These are phyloP conservation scores for Megaustenia siamemsis DNA, from an alignment of 2,888 invertebrate species.

Conservation along the genomic window DNA sequence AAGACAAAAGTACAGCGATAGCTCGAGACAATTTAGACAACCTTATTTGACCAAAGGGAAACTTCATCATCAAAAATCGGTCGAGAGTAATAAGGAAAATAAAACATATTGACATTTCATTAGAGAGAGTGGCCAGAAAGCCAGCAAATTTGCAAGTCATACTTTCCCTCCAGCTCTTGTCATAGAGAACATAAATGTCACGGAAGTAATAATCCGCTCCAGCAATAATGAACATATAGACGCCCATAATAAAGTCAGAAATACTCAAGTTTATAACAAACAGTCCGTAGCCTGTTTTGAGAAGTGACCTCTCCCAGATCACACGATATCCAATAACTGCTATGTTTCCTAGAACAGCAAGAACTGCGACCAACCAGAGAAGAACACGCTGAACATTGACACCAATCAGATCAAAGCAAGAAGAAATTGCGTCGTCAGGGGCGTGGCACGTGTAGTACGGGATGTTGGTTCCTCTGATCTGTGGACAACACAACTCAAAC, in stretches of 20 bases:
- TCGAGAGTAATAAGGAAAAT: too few species aligned
- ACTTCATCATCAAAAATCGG: too few species aligned
- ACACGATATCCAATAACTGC: slow-evolving; percentile 57
- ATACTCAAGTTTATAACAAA: slow-evolving; percentile 35
- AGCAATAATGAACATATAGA: slow-evolving; percentile 64
- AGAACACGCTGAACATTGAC: slow-evolving; percentile 54
- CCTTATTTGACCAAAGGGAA: too few species aligned
- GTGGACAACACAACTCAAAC: slow-evolving; percentile 44
- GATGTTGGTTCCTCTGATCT: not conserved
- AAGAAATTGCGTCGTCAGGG: slow-evolving; percentile 61
- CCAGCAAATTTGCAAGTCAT: slow-evolving; percentile 61
- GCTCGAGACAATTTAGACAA: too few species aligned
- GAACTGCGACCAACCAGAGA: slow-evolving; percentile 61
- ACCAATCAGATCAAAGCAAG: slow-evolving; percentile 64
- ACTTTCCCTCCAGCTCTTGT: slow-evolving; percentile 62
- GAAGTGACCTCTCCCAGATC: slow-evolving; percentile 62
- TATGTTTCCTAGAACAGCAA: slow-evolving; percentile 61
- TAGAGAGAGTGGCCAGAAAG: too few species aligned
- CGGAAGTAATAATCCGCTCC: slow-evolving; percentile 61
- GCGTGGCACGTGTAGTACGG: slow-evolving; percentile 43
- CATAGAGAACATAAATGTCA: slow-evolving; percentile 64
- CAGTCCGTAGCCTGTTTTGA: slow-evolving; percentile 39
- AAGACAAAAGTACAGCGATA: too few species aligned
- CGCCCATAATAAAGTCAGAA: slow-evolving; percentile 66
- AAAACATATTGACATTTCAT: too few species aligned